phyloP scores from a whole-genome alignment of 2,113 vertebrate genomes.

The Equus przewalskii region DNA sequence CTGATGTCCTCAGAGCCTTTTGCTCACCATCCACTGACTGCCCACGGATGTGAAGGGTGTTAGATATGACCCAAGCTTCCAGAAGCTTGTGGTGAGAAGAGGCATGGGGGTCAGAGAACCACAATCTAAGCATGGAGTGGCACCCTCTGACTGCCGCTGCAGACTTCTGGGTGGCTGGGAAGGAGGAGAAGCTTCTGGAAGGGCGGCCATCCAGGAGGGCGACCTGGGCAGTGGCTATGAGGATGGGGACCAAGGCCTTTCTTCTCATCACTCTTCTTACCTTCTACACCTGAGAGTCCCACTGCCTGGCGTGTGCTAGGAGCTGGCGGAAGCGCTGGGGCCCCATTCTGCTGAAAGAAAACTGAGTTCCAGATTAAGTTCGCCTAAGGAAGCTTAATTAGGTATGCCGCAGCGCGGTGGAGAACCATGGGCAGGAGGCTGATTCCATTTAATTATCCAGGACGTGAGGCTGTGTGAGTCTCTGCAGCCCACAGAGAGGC shows the following conservation, averaged over 20 bases:
- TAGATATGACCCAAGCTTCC: background rate
- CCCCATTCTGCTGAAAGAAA: background rate
- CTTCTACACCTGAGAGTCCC: background rate
- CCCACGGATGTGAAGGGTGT: rapidly evolving
- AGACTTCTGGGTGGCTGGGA: background rate
- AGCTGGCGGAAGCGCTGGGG: background rate
- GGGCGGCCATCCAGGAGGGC: no score
- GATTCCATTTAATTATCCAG: background rate
- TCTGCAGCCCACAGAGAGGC: background rate
- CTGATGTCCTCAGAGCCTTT: background rate
- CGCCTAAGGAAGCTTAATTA: background rate
- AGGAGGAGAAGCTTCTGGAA: background rate
- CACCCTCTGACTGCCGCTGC: background rate
- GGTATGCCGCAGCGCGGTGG: background rate
- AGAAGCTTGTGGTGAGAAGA: background rate
- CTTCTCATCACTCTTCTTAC: background rate
- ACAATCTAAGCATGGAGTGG: background rate
- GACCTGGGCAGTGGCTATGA: background rate
- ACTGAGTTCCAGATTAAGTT: background rate
- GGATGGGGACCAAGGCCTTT: background rate
- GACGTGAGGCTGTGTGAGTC: background rate
- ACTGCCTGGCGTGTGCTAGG: background rate
- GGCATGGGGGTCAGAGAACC: background rate
- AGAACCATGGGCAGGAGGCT: background rate
- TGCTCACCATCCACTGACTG: rapidly evolving